A percentile compares a stretch with the other conserved stretches of the same genome.
These are phyloP conservation scores for Hormiphora californensis DNA, from an alignment of 37 sponge, comb jelly and placozoan genomes.

Conservation along the genomic window DNA sequence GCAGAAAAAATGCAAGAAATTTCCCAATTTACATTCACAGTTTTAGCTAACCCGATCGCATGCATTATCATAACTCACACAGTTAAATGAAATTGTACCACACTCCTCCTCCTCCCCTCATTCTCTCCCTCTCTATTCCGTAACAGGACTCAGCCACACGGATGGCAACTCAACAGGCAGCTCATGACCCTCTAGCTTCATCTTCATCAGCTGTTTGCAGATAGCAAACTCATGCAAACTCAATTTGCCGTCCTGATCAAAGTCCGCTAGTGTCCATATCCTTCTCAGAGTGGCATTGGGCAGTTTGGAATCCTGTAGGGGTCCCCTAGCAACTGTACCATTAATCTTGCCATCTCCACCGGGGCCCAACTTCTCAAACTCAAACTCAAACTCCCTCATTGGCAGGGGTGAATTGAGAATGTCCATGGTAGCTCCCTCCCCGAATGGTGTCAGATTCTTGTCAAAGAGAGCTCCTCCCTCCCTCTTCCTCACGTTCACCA, in stretches of 20 bases:
- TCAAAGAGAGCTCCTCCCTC: slow-evolving; percentile 22
- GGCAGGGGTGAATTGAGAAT: slow-evolving; percentile 31
- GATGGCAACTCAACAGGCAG: too few relatives aligned
- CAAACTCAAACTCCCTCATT: slow-evolving; percentile 11
- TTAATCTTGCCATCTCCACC: slow-evolving; percentile 29
- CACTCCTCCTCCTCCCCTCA: too few relatives aligned
- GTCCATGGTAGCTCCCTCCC: not conserved
- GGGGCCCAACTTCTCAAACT: slow-evolving; percentile 51
- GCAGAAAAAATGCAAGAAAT: too few relatives aligned
- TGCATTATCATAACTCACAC: too few relatives aligned
- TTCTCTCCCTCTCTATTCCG: too few relatives aligned
- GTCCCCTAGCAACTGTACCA: slow-evolving; percentile 1
- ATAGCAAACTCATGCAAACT: slow-evolving; percentile 91
- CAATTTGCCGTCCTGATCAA: slow-evolving; percentile 88
- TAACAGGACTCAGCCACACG: too few relatives aligned
- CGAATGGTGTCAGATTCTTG: slow-evolving; percentile 24
- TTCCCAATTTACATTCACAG: too few relatives aligned
- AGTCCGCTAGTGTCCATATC: slow-evolving; percentile 87
- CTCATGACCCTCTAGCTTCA: slow-evolving; percentile 79
- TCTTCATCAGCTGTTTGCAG: slow-evolving; percentile 77
- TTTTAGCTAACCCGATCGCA: too few relatives aligned
- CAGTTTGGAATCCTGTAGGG: slow-evolving; percentile 86
- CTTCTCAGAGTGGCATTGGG: slow-evolving; percentile 81
- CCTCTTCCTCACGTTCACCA: slow-evolving; percentile 57
- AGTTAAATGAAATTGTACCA: too few relatives aligned